Conservation (phyloP, 2,113 vertebrate species). For the Cyphomyrus discorhynchus region DNA sequence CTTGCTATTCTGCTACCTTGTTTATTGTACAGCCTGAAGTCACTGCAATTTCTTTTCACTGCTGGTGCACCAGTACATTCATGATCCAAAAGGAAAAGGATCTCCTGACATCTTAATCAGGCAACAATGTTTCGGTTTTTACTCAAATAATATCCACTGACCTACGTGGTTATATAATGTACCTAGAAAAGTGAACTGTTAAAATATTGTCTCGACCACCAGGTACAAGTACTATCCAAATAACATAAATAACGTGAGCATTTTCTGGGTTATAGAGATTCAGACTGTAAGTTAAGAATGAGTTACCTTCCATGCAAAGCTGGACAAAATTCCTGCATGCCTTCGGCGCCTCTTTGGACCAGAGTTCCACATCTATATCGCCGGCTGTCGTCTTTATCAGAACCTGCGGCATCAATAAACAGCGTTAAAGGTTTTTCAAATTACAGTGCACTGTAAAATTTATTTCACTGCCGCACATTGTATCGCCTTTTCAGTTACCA, state of each 20-base stretch:
- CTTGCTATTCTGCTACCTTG: background rate
- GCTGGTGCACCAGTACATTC: too few species aligned
- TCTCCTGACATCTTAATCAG: background rate
- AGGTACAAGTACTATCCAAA: background rate
- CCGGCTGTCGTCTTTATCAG: slow-evolving; percentile 91
- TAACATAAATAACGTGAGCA: background rate
- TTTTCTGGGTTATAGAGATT: background rate
- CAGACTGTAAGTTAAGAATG: background rate
- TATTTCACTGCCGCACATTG: background rate
- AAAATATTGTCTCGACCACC: background rate
- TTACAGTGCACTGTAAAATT: background rate
- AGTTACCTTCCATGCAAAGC: slow-evolving; percentile 91
- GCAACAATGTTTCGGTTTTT: background rate
- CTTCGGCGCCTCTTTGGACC: slow-evolving; percentile 95
- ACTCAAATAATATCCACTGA: background rate
- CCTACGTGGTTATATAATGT: background rate
- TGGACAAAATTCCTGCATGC: slow-evolving; percentile 93
- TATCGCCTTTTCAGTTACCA: background rate
- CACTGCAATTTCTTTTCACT: too few species aligned
- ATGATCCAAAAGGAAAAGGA: background rate
- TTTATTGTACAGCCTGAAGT: too few species aligned
- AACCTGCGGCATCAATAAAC: slow-evolving; percentile 58
- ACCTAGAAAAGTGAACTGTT: background rate
- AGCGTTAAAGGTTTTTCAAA: background rate
- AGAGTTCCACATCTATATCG: slow-evolving; percentile 93